Conservation (phyloP, 2,888 invertebrate species). For the Biston betularia region DNA sequence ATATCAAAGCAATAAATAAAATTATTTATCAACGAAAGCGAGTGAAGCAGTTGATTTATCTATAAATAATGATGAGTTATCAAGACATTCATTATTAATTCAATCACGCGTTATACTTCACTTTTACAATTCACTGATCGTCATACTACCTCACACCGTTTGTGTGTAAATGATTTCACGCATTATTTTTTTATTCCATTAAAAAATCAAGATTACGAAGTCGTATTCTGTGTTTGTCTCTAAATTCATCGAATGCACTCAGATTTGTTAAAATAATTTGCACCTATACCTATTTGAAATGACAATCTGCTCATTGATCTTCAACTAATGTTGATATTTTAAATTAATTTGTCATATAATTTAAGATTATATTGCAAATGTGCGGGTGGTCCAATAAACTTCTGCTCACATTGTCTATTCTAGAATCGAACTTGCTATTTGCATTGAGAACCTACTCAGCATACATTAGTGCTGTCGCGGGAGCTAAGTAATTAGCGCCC, state of each 20-base stretch:
- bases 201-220: conserved; percentile 27
- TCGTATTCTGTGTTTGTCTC: conserved; percentile 13
- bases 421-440: conserved; percentile 84
- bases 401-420: conserved; percentile 82
- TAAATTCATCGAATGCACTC: not conserved
- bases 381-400: conserved; percentile 84
- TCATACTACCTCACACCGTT: conserved; percentile 42
- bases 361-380: conserved; percentile 47
- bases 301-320: not conserved
- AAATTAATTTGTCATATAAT: conserved; percentile 9
- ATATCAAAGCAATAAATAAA: conserved; percentile 4
- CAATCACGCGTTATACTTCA: conserved; percentile 58
- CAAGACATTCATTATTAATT: conserved; percentile 57
- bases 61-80: conserved; percentile 50
- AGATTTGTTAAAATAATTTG: not conserved
- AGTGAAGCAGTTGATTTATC: conserved; percentile 38
- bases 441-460: conserved; percentile 81
- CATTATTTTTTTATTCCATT: conserved; percentile 26
- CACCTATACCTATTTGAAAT: not conserved
- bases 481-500: conserved; percentile 78
- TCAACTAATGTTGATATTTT: not conserved
- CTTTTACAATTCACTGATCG: conserved; percentile 43
- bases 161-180: conserved; percentile 44
- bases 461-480: conserved; percentile 77
- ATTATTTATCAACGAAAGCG: conserved; percentile 37